Evolutionary conservation across 2,797 vertebrate genomes (phyloP), one percentile per base, ranked within the genome.

Genomic region (Darevskia mixta): DNA sequence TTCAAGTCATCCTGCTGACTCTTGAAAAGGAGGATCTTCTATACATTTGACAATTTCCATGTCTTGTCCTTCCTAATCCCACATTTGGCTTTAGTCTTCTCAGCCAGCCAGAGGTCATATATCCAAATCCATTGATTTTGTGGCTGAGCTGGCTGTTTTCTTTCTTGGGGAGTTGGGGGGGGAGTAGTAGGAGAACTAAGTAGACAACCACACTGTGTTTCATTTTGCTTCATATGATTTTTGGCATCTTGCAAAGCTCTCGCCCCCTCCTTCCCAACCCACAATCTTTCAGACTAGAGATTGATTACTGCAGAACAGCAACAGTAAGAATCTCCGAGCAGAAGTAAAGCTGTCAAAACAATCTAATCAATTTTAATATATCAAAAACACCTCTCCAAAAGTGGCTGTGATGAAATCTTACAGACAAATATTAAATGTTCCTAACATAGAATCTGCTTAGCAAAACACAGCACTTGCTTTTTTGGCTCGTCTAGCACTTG

Each of bases 341-440:
- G 90, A 91, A 85, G 3, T 76, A 89, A 92, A 90, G 0, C 5
- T 43, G 32, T 82, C 83, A 90, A 95, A 93, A 92, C 67, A 94
- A 90, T 91, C 20, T 90, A 49, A 93, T 88, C 61, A 88, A 23
- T 88, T 94, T 92, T 75, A 86, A 85, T 88, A 91, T 80, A 58
- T 86, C 32, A 88, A 91, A 94, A 80, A 3, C 0, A 89, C 2
- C 0, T 75, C 1, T 87, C 92, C 49, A 89, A 94, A 95, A 89
- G 77, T 32, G 2, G 90, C 58, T 90, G 8, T 90, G 1, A 66
- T 81, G 13, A 73, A 83, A 88, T 9, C 89, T 92, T 91, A 35
- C 3, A 77, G 13, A 8, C 9, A 91, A 10, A 90, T 25, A 86
- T 87, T 82, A 90, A 89, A 92, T 66, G 86, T 86, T 86, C 8